Base-by-base conservation (phyloP, 2,113 vertebrate species). In the Nycticorax nycticorax region DNA sequence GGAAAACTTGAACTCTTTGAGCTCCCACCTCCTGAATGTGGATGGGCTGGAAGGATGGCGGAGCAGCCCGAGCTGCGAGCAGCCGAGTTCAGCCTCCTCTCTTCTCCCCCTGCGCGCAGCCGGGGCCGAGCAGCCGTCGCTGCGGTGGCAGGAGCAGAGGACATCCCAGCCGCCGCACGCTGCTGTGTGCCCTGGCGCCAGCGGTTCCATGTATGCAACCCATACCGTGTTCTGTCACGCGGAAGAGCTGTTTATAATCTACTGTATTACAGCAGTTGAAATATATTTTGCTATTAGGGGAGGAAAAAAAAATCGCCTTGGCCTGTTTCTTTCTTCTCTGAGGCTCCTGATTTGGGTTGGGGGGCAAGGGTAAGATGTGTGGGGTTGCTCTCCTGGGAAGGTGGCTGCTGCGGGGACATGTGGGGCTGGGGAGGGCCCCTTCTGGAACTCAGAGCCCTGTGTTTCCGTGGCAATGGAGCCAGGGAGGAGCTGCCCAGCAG, bases 231-330 rank as follows among this genome's bases (percentile, higher is more conserved):
- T 84, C 86, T 89, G 78, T 96, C 53, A 26, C 1, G 7, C 33
- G 7, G 64, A 93, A 86, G 66, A 93, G 79, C 82, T 72, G 88
- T 95, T 92, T 84, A 89, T 96, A 75, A 96, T 78, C 74, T 85
- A 93, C 81, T 94, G 86, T 94, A 90, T 93, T 94, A 83, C 82
- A 88, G 74, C 94, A 92, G 62, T 92, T 73, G 33, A 96, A 97
- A 97, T 97, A 95, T 96, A 97, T 97, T 97, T 97, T 97, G 82
- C 85, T 97, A 91, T 95, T 89, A 56, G 39, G 78, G 83, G 81
- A 94, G 67, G 15, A 80, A 90, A 82, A 69, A 79, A 19, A 45
- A 48, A 59, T 12, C 1, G n/a, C 33, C 39, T 93, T n/a, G 33
- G 59, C 9, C 76, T 96, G 37, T 80, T 91, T 91, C 8, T 92